phyloP scores from a whole-genome alignment of 2,797 vertebrate genomes.

The Melanotaenia trifasciata region DNA sequence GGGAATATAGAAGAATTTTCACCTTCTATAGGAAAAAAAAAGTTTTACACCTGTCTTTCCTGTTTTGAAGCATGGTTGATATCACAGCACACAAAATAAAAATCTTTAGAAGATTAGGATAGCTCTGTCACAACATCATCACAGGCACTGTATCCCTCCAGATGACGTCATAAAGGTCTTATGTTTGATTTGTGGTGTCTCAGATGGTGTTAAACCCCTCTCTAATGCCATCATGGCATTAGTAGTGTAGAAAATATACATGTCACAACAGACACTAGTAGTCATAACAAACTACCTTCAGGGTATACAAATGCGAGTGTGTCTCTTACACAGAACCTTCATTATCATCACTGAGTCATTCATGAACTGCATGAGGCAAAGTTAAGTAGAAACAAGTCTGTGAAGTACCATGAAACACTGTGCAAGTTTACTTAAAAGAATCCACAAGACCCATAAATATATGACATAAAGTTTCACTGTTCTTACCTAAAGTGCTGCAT shows the following conservation, averaged over 20 bases:
- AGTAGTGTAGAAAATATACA: neutral
- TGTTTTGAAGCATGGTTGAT: neutral
- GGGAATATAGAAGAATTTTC: neutral
- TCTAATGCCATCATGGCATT: neutral
- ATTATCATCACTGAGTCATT: neutral
- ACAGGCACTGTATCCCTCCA: neutral
- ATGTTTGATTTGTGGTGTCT: neutral
- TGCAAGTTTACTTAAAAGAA: too few relatives aligned
- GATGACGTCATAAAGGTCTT: neutral
- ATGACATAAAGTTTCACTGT: too few relatives aligned
- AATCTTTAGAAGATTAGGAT: neutral
- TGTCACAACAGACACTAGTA: neutral
- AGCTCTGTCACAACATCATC: neutral
- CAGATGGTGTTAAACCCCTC: neutral
- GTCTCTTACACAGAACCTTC: neutral
- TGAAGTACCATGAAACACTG: too few relatives aligned
- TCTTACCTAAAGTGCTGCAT: too few relatives aligned
- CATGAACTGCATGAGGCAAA: neutral
- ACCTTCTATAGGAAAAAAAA: neutral
- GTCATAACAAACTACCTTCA: neutral
- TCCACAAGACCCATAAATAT: too few relatives aligned
- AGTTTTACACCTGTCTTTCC: neutral
- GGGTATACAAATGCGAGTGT: neutral
- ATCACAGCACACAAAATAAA: neutral
- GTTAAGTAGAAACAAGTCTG: neutral